Evolutionary conservation across 2,888 invertebrate genomes (phyloP).

Genomic region (Papilio demoleus): DNA sequence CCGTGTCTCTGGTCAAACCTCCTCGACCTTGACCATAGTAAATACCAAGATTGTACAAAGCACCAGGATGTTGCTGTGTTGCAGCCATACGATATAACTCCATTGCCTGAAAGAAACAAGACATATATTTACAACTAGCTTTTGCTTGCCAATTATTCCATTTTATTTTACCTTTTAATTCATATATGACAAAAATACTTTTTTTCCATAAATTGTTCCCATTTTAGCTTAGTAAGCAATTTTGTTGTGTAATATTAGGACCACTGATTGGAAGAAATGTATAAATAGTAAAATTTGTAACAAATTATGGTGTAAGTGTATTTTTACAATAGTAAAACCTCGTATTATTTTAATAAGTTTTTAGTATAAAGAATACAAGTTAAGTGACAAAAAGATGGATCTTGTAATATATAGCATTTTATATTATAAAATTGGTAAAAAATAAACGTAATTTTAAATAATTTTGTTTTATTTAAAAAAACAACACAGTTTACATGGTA

Average conservation of each 20-base stretch:
- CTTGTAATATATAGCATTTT: conserved; percentile 39
- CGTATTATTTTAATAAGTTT: conserved; percentile 12
- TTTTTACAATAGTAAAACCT: conserved; percentile 14
- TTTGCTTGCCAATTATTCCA: too few relatives aligned
- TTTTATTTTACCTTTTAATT: conserved; percentile 22
- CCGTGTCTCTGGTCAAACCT: conserved; percentile 77
- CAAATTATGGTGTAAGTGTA: neutral
- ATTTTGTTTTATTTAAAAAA: conserved; percentile 29
- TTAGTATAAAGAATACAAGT: conserved; percentile 16
- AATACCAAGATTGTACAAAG: conserved; percentile 88
- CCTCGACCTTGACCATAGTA: conserved; percentile 87
- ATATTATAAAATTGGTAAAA: conserved; percentile 30
- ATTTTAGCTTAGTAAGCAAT: neutral
- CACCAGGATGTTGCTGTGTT: conserved; percentile 85
- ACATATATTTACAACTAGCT: too few relatives aligned
- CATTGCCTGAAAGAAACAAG: conserved; percentile 80
- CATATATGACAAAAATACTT: conserved; percentile 9
- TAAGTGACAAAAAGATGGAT: conserved; percentile 28
- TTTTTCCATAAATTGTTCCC: conserved; percentile 22
- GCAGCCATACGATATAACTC: conserved; percentile 86
- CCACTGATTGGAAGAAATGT: neutral
- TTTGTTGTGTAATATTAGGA: neutral
- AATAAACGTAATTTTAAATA: conserved; percentile 27
- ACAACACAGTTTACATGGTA: neutral
- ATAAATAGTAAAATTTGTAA: conserved; percentile 11